Evolutionary conservation across 2,797 vertebrate species (phyloP), one percentile per base, ranked within the genome.

Genomic region (Poecilia gillii): DNA sequence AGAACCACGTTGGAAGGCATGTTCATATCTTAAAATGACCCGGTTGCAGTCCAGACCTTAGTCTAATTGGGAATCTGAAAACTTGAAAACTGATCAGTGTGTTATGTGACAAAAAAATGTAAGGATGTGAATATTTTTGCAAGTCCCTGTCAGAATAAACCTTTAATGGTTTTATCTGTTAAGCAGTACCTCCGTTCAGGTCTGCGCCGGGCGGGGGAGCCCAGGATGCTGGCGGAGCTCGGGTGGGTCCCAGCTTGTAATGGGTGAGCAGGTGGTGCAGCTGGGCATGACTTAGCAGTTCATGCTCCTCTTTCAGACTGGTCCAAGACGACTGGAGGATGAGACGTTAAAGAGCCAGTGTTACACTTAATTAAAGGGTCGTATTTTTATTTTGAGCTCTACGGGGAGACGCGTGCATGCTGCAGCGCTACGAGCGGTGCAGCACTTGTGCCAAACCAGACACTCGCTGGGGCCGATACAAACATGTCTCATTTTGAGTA

Each of bases 231-330:
- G 97, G 97, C 6, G 97, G 91, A 1, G 95, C 95, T 53, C 96
- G 95, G 53, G 97, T 96, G 55, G 97, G 96, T 78, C 97, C 97
- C 90, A 98, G 89, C 84, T 97, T 97, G 90, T 99, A 99, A 89
- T 98, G 96, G 78, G 95, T 96, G 83, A 99, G 97, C 78, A 99
- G 93, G 80, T 98, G 97, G 91, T 98, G 97, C 81, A 99, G 95
- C 93, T 99, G 97, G 76, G 96, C 91, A 3, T 97, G 93, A 59
- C 95, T 97, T 90, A 99, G 82, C 72, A 96, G 95, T 28, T 90
- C 86, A 75, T 98, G 97, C 41, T 98, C 97, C 41, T 95, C 96
- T 81, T 93, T 95, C 64, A 99, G 92, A 85, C 92, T 96, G 75
- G 89, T 90, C 97, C 97, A 99, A n/a, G 95, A 95, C 7, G 96